Evolutionary conservation across 2,113 vertebrate species (phyloP), one percentile per base, ranked within the genome.

Genomic region (Pterophyllum scalare): DNA sequence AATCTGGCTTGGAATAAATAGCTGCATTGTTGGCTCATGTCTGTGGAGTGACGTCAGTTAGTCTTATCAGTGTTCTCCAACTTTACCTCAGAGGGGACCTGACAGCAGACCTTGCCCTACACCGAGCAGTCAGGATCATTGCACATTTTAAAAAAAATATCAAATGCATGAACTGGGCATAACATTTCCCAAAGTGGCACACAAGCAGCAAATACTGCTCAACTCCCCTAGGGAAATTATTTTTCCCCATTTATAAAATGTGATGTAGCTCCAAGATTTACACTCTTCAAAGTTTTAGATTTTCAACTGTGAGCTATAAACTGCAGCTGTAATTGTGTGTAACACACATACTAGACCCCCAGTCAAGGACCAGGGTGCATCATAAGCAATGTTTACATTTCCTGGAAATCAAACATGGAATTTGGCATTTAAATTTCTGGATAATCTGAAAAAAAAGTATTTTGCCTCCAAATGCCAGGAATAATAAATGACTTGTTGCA

Each of bases 1-100:
- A 93, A 91, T 87, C 80, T 93, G 84, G 80, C 79, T 52, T 40
- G 61, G 58, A 84, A 75, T 92, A 91, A 91, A 93, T 83, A 72
- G 93, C 83, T 81, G 84, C 85, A 90, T 93, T 92, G 93, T 94
- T 91, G 81, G 82, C 79, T 61, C 79, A 85, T 79, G 89, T 83
- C 82, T 89, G 78, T n/a, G 22, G 64, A 79, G 60, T 92, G 91
- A 91, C 85, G 84, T 91, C 88, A 89, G 89, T 64, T 35, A 19
- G 75, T 58, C 85, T 94, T 89, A 94, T 92, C 91, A 88, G 81
- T 57, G 87, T 88, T 87, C 64, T 84, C 72, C 31, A 80, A 89
- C 75, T 82, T 85, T 74, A 88, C 87, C 85, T 88, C 83, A 72
- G 83, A 84, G 54, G 80, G 65, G 83, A 80, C 77, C 82, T 87